Conservation (phyloP, 2,797 vertebrate genomes). For the Gorsachius magnificus region DNA sequence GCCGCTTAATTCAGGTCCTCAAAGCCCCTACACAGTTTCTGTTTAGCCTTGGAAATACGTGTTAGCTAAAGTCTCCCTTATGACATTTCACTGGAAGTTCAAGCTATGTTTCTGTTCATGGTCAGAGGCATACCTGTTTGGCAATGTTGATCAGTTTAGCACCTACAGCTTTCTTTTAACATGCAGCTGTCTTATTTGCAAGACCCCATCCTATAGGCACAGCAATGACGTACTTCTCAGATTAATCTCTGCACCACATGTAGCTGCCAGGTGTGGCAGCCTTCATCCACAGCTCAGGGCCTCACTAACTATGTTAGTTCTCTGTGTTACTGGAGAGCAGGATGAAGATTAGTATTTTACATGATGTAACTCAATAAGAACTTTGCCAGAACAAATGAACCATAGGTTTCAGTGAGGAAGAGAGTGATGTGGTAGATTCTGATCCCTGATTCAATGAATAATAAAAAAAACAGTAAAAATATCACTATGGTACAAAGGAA, state of each 20-base stretch:
- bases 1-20: background rate
- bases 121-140: background rate
- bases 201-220: background rate
- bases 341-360: background rate
- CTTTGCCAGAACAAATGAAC: background rate
- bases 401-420: background rate
- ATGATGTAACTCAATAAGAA: background rate
- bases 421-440: background rate
- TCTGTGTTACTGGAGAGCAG: background rate
- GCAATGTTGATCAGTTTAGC: background rate
- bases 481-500: background rate
- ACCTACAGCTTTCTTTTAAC: background rate
- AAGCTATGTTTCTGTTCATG: background rate
- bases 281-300: background rate
- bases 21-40: background rate
- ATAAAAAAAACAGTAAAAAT: background rate
- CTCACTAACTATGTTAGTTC: background rate
- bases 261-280: background rate
- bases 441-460: background rate
- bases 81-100: background rate
- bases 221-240: background rate
- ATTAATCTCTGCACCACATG: background rate
- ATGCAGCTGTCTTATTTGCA: background rate
- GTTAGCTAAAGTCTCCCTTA: background rate
- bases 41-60: background rate